Evolutionary conservation across 2,797 vertebrate genomes (phyloP).

Genomic region (Orestias chungarensis): DNA sequence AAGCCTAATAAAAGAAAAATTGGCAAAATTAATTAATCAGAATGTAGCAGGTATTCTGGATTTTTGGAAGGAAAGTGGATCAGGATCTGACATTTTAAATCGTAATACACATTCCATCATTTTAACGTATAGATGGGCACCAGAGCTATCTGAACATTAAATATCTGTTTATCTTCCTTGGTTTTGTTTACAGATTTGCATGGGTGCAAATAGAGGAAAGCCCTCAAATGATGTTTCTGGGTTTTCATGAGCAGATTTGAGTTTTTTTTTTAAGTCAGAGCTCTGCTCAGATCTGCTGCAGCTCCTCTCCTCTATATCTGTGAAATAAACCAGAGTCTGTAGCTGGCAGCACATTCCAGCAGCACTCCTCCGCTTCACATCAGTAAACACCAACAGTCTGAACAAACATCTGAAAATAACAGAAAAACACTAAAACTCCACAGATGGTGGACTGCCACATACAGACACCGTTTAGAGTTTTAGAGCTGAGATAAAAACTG

Average conservation of each 20-base stretch:
- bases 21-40: background rate
- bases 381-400: slow-evolving; percentile 54
- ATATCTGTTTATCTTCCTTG: background rate
- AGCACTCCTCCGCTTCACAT: slow-evolving; percentile 52
- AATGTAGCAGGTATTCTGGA: background rate
- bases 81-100: background rate
- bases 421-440: slow-evolving; percentile 39
- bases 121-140: too few relatives aligned
- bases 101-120: background rate
- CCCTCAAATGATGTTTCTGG: background rate
- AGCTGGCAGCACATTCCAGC: slow-evolving; percentile 62
- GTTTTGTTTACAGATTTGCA: background rate
- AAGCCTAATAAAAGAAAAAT: too few relatives aligned
- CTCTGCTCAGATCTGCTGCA: background rate
- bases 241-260: background rate
- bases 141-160: too few relatives aligned
- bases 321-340: slow-evolving; percentile 61
- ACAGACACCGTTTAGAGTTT: background rate
- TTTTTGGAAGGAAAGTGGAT: background rate
- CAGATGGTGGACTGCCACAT: accelerated
- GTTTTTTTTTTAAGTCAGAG: background rate
- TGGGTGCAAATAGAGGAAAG: background rate
- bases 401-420: slow-evolving; percentile 63
- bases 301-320: slow-evolving; percentile 25
- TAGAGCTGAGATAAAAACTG: background rate